A percentile compares a stretch with the other conserved stretches of the same genome.
Evolutionary conservation across 2,888 invertebrate species (phyloP).

Genomic region (Drosophila vallismaia): DNA sequence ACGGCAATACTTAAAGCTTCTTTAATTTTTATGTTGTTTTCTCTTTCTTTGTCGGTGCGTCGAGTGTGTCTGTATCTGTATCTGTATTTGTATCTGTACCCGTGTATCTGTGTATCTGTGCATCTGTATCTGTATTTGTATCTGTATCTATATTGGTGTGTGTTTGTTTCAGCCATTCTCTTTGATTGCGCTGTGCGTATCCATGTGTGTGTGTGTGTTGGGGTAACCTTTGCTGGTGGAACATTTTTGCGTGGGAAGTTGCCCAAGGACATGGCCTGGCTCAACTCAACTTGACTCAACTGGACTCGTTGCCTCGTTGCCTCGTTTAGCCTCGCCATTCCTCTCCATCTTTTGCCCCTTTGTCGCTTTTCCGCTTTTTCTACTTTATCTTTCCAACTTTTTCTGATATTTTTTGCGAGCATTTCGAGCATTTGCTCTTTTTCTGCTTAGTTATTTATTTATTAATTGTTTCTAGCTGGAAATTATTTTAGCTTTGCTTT

Average conservation of each 20-base stretch:
- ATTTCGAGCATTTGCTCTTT: slow-evolving; percentile 33
- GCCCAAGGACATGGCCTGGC: slow-evolving; percentile 78
- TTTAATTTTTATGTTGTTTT: slow-evolving; percentile 78
- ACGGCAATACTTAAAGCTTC: slow-evolving; percentile 77
- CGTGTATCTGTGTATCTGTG: slow-evolving; percentile 22
- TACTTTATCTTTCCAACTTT: slow-evolving; percentile 21
- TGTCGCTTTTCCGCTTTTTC: slow-evolving; percentile 11
- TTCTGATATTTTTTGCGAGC: slow-evolving; percentile 24
- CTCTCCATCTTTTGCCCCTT: not conserved
- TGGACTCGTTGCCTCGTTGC: slow-evolving; percentile 45
- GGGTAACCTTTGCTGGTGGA: slow-evolving; percentile 69
- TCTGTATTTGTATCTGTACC: slow-evolving; percentile 16
- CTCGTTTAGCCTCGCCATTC: slow-evolving; percentile 9
- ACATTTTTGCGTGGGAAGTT: slow-evolving; percentile 79
- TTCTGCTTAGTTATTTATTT: slow-evolving; percentile 58
- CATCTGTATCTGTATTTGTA: slow-evolving; percentile 6
- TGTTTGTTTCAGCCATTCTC: slow-evolving; percentile 44
- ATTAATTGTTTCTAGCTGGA: slow-evolving; percentile 60
- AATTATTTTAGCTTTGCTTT: slow-evolving; percentile 53
- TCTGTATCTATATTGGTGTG: slow-evolving; percentile 11
- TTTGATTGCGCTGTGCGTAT: slow-evolving; percentile 47
- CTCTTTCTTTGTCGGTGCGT: slow-evolving; percentile 69
- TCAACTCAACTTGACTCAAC: slow-evolving; percentile 60
- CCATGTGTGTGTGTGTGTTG: slow-evolving; percentile 25
- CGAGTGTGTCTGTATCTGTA: slow-evolving; percentile 41